Base-by-base conservation (phyloP, 2,888 invertebrate species). In the Papilio demoleus region DNA sequence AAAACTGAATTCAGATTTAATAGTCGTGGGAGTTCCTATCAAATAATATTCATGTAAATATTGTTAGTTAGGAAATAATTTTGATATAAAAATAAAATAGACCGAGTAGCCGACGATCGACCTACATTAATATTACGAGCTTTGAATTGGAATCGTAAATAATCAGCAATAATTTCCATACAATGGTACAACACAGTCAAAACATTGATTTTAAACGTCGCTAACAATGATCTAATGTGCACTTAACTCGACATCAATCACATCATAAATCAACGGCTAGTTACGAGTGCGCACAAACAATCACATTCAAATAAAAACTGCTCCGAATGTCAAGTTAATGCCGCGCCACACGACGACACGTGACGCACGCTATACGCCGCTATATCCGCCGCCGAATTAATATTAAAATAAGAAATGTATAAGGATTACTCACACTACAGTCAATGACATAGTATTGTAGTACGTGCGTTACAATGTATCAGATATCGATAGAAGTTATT, bases 191-290 rank as follows among this genome's bases (percentile, higher is more conserved):
- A 45, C 19, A 19, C 14, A 19, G 19, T 45, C 9, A 17, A 45
- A 45, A 45, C 45, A 19, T 4, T 9, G 9, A 47, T 27, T 27
- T 6, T 27, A 27, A 27, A 53, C n/a, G 27, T 27, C 27, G 53
- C 53, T 53, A 53, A 53, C 27, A 53, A 53, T 14, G n/a, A 27
- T 53, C 27, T 14, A 53, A 14, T 2, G 27, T n/a, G n/a, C 24
- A n/a, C n/a, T 50, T 6, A n/a, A 14, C 50, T 6, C 14, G 50
- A 50, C 24, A 24, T 50, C 50, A 27, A 27, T 50, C 50, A 50
- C 9, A 50, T 19, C 14, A 53, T 24, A 50, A 50, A 53, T 53
- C 53, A 53, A 53, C 50, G 27, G 47, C 12, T 12, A 14, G 31
- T 27, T 53, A 24, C 27, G 24, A 19, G 17, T 45, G 14, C 27